These are phyloP conservation scores for Zosterops japonicus DNA, from an alignment of 2,113 vertebrate genomes.

Conservation along the genomic window DNA sequence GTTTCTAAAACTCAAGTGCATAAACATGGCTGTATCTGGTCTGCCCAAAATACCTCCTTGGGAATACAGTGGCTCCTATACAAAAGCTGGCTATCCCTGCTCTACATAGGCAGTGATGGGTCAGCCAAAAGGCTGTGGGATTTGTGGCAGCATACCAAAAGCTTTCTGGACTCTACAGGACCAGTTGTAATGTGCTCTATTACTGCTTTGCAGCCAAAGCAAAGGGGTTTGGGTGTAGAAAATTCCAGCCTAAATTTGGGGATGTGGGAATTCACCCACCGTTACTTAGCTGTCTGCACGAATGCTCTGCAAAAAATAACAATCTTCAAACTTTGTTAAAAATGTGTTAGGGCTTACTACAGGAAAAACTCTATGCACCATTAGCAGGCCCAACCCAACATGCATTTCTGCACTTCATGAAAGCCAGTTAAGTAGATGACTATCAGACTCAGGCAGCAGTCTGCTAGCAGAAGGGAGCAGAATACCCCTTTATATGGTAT, in stretches of 20 bases:
- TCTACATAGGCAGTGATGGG: neutral
- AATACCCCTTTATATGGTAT: neutral
- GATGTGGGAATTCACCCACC: constrained; percentile 29
- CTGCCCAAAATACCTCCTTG: neutral
- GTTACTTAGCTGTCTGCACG: constrained; percentile 5
- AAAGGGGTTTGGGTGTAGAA: neutral
- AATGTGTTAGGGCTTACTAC: neutral
- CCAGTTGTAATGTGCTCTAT: neutral
- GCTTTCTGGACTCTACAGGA: neutral
- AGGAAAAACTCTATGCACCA: constrained; percentile 23
- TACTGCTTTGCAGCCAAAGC: neutral
- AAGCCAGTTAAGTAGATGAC: neutral
- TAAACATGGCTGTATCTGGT: neutral
- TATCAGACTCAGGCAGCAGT: neutral
- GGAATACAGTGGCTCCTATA: neutral
- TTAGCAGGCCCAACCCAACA: constrained; percentile 21
- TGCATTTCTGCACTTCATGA: constrained; percentile 3
- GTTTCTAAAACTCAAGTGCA: constrained; percentile 9
- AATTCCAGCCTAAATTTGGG: constrained; percentile 19
- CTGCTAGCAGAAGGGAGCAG: neutral
- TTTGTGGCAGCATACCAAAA: constrained; percentile 26
- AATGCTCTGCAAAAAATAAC: constrained; percentile 34
- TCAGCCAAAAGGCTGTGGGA: constrained; percentile 49
- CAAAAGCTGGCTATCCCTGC: neutral
- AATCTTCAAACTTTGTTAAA: constrained; percentile 4